Evolutionary conservation across 2,113 vertebrate species (phyloP), one percentile per base, ranked within the genome.

Genomic region (Labeo rohita): DNA sequence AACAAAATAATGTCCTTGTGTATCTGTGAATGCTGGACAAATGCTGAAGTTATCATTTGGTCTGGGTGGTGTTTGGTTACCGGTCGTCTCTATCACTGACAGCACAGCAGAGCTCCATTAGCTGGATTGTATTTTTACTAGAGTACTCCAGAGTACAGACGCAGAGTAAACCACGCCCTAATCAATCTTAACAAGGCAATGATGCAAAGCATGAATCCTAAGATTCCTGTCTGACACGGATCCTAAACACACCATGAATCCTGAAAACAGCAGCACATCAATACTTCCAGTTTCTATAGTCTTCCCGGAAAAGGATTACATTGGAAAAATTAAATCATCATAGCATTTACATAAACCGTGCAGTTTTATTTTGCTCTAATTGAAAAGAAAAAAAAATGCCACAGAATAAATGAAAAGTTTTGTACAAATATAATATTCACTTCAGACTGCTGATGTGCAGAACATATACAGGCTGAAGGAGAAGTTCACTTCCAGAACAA

Each of bases 101-200:
- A 88, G 88, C 89, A 88, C 84, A 88, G 85, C 91, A 91, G 92
- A 91, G 92, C 91, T 93, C 92, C 92, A 93, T 92, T 92, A 93
- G 90, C 92, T 91, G 90, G 92, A 92, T 90, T 89, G 91, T 87
- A 90, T 89, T 89, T 93, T 91, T 87, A 92, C 88, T 89, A 80
- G 88, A 77, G 49, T 34, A n/a, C 23, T 16, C 92, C 77, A 90
- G 78, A 93, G 91, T 91, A 49, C 54, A 68, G 6, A 77, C 16
- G 4, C 47, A 76, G 65, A 28, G 28, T 76, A 45, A 65, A 73
- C 11, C 54, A 63, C 43, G 54, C 61, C 36, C 11, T 43, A 54
- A 63, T 80, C 59, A 36, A 39, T 65, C 50, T 77, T 45, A 54
- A 73, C n/a, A 23, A 75, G 6, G 7, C n/a, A 75, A 36, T 61